A percentile compares a stretch with the other conserved stretches of the same genome.
phyloP scores from a whole-genome alignment of 1,140 invertebrate species.

The Octopus bimaculoides region DNA sequence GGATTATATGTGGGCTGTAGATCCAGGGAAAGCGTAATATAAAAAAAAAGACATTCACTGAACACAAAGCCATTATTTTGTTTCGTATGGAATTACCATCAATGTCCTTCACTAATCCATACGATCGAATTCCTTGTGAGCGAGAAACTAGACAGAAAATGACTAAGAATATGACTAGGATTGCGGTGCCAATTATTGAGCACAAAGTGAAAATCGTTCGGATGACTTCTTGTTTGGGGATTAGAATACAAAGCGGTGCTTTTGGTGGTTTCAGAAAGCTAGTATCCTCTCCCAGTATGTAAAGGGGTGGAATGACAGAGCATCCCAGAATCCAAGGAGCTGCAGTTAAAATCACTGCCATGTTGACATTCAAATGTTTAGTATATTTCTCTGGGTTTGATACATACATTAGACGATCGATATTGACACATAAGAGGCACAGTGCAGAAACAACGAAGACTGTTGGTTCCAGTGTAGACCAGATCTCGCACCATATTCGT shows the following conservation, averaged over 20 bases:
- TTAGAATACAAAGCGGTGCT: neutral
- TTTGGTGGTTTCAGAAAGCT: neutral
- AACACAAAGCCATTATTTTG: neutral
- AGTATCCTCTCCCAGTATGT: neutral
- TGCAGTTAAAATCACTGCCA: neutral
- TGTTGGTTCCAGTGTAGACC: slow-evolving; percentile 1
- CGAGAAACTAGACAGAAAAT: neutral
- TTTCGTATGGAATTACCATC: neutral
- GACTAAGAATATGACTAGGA: neutral
- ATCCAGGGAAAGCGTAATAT: slow-evolving; percentile 1
- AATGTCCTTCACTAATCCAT: neutral
- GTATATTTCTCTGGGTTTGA: neutral
- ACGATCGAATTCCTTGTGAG: neutral
- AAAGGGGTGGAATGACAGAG: neutral
- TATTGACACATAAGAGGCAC: neutral
- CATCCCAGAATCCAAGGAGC: neutral
- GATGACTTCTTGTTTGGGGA: neutral
- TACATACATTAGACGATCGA: slow-evolving; percentile 6
- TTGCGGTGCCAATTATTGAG: neutral
- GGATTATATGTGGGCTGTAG: neutral
- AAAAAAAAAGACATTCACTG: neutral
- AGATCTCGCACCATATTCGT: neutral
- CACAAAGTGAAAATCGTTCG: neutral
- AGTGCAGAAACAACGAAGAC: neutral
- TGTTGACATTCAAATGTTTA: neutral